Evolutionary conservation across 2,797 vertebrate species (phyloP), one percentile per base, ranked within the genome.

Genomic region (Bufotes viridis): DNA sequence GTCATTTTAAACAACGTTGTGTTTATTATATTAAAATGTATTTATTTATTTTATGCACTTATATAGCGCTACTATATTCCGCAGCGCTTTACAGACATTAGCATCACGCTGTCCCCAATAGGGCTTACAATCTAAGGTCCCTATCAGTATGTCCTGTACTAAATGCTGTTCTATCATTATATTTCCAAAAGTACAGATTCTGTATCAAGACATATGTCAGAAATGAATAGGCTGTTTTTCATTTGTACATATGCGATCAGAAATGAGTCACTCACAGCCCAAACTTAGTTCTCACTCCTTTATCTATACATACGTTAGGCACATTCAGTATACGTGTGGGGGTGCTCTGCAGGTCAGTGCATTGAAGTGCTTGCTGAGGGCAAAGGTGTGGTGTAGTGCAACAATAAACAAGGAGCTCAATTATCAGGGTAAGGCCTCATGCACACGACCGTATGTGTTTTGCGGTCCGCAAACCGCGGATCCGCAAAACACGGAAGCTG

Each of bases 351-450:
- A 70, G 88, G 84, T 82, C 84, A 86, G 17, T 55, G 69, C 65
- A 42, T 67, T 60, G 24, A 85, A 84, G 20, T 51, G 22, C 65
- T 74, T 78, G 84, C 29, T 72, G 26, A 89, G 88, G 84, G 84
- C 88, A 89, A 86, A 86, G 79, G 79, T 89, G 84, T 89, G 84
- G 84, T 85, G 82, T 81, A 89, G 88, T 87, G 85, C 88, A 89
- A 85, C 74, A 87, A 83, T 84, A 89, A 79, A 86, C 34, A 83
- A 49, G 42, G 60, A 63, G 78, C 34, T 69, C 67, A 74, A 18
- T 72, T 74, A 83, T 58, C 61, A 42, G 22, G 75, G 60, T 57
- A 78, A 24, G n/a, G n/a, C n/a, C n/a, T n/a, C n/a, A n/a, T n/a
- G n/a, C n/a, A n/a, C n/a, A n/a, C n/a, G n/a, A n/a, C n/a, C n/a